A percentile compares a stretch with the other conserved stretches of the same genome.
phyloP scores from a whole-genome alignment of 2,113 vertebrate genomes.

The Arothron firmamentum region DNA sequence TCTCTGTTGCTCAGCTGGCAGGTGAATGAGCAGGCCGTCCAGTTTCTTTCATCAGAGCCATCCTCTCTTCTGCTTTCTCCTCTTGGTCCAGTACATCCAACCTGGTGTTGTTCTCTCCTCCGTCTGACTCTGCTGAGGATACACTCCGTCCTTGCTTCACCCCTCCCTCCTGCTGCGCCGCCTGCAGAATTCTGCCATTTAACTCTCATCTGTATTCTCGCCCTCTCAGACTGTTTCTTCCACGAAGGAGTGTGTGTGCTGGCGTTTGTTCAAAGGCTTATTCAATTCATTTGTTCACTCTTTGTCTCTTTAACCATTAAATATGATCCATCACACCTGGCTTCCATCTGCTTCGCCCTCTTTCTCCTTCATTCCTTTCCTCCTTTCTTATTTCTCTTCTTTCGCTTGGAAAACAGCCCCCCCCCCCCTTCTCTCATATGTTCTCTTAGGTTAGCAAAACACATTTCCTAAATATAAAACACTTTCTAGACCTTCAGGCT shows the following conservation, averaged over 20 bases:
- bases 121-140: slow-evolving; percentile 12
- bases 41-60: slow-evolving; percentile 8
- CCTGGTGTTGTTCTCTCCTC: background rate
- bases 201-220: slow-evolving; percentile 50
- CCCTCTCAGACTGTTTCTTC: slow-evolving; percentile 26
- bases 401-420: slow-evolving; percentile 10
- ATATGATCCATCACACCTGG: slow-evolving; percentile 34
- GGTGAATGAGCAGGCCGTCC: slow-evolving; percentile 19
- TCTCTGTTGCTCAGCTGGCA: slow-evolving; percentile 19
- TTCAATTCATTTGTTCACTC: slow-evolving; percentile 41
- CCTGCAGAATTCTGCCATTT: slow-evolving; percentile 33
- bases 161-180: slow-evolving; percentile 7
- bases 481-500: no score
- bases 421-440: slow-evolving; percentile 20
- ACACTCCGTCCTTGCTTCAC: slow-evolving; percentile 36
- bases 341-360: slow-evolving; percentile 11
- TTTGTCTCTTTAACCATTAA: slow-evolving; percentile 31
- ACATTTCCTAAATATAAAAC: background rate
- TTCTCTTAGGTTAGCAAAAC: slow-evolving; percentile 12
- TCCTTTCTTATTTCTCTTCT: background rate
- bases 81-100: background rate
- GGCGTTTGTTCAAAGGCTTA: slow-evolving; percentile 45
- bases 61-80: slow-evolving; percentile 3
- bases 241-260: slow-evolving; percentile 22
- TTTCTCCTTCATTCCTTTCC: background rate